Base-by-base conservation (phyloP, 2,888 invertebrate species). In the Tipula vernalis region DNA sequence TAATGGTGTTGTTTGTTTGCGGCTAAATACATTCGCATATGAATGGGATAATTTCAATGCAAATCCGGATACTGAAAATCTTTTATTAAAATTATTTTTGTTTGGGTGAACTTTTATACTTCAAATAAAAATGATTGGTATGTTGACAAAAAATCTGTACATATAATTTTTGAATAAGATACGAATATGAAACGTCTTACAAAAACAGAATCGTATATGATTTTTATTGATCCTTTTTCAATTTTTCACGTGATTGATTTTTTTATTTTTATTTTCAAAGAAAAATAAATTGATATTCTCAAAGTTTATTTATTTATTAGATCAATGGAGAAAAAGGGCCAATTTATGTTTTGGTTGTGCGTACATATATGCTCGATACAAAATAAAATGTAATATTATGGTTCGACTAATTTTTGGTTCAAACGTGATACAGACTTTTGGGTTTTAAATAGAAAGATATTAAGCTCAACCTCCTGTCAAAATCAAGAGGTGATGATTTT, bases 241-340 rank as follows among this genome's bases (percentile, higher is more conserved):
- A 71, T 71, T 71, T 71, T 71, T 71, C 71, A 71, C 71, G 71
- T 71, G 71, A 71, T 71, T 71, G 71, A 71, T 71, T 71, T 71
- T 71, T 71, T 71, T 28, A n/a, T 28, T 71, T 71, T 28, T 71
- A 57, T 71, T 71, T 71, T 28, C 71, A 71, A 71, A 71, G 28
- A 3, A 71, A 51, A 71, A 28, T 28, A 71, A 71, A 71, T 71
- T 71, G 71, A 28, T 71, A 71, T 71, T 71, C 71, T 71, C 71
- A 12, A 71, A 71, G 28, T 71, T 10, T 71, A 71, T 71, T 71
- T 71, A 71, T 71, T 71, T 71, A 71, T 71, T 71, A 71, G 18
- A 28, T 71, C 71, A 71, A 71, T 71, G 71, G 28, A 28, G 13
- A 28, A 71, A 71, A 71, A 71, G 71, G 71, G 10, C 71, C 71